phyloP scores from a whole-genome alignment of 1,140 invertebrate genomes.

The Babylonia areolata region DNA sequence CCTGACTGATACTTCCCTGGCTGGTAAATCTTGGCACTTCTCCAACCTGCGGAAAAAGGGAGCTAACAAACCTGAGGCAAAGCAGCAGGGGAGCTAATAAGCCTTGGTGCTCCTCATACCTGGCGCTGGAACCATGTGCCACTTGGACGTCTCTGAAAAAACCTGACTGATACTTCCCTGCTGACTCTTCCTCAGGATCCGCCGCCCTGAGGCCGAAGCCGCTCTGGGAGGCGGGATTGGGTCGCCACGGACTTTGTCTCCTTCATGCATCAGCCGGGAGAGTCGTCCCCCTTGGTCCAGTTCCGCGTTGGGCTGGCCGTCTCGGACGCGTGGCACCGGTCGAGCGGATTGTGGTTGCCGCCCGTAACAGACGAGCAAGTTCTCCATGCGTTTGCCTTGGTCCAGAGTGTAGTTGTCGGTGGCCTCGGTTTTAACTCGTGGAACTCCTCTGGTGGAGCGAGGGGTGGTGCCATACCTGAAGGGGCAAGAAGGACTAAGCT shows the following conservation, averaged over 20 bases:
- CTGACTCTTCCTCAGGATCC: slow-evolving; percentile 57
- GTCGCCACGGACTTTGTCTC: slow-evolving; percentile 47
- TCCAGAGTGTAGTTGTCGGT: slow-evolving; percentile 62
- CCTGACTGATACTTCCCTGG: slow-evolving; percentile 57
- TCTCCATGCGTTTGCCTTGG: slow-evolving; percentile 62
- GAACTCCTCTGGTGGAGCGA: slow-evolving; percentile 57
- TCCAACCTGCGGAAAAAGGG: too few species aligned
- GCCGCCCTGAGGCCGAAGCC: slow-evolving; percentile 54
- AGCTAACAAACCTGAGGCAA: too few species aligned
- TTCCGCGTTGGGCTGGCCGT: slow-evolving; percentile 64
- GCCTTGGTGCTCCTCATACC: slow-evolving; percentile 45
- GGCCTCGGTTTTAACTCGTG: slow-evolving; percentile 70
- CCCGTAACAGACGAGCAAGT: slow-evolving; percentile 63
- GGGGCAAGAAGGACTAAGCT: too few species aligned
- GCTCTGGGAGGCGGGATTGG: slow-evolving; percentile 59
- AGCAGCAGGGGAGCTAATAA: background rate
- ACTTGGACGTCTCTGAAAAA: slow-evolving; percentile 58
- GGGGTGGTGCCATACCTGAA: slow-evolving; percentile 61
- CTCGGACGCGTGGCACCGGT: slow-evolving; percentile 66
- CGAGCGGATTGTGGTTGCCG: slow-evolving; percentile 51
- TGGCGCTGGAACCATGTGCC: slow-evolving; percentile 55
- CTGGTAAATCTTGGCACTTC: too few species aligned
- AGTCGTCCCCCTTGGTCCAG: slow-evolving; percentile 67
- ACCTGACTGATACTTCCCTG: slow-evolving; percentile 59
- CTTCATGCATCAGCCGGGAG: slow-evolving; percentile 67